A percentile compares a stretch with the other conserved stretches of the same genome.
Conservation (phyloP, 2,888 invertebrate species). For the Stenolophus ochropezus region DNA sequence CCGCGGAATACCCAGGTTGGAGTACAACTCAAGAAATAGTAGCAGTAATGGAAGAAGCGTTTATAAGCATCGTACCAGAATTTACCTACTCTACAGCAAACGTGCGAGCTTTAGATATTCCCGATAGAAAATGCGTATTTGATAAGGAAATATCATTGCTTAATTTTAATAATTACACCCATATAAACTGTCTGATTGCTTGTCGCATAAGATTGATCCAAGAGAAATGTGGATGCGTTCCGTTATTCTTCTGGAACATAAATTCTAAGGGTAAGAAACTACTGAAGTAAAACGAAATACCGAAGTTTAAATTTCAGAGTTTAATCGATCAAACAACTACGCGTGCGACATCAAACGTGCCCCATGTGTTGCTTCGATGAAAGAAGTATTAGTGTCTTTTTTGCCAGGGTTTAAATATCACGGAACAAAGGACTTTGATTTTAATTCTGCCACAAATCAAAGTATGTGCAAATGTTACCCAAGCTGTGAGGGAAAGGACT, state of each 20-base stretch:
- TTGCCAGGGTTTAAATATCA: conserved; percentile 70
- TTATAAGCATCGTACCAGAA: conserved; percentile 79
- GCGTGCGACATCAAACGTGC: conserved; percentile 68
- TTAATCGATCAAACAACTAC: conserved; percentile 1
- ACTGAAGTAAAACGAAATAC: background rate
- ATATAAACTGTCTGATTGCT: conserved; percentile 80
- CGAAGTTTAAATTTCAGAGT: conserved; percentile 54
- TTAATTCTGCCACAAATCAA: conserved; percentile 51
- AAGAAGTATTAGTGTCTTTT: conserved; percentile 68
- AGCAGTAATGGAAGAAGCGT: conserved; percentile 76
- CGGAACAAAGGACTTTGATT: conserved; percentile 42
- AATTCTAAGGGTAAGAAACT: conserved; percentile 68
- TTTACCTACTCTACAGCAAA: conserved; percentile 78
- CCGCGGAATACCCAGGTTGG: conserved; percentile 79
- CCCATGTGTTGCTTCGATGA: conserved; percentile 72
- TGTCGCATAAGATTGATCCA: conserved; percentile 74
- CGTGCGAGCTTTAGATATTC: conserved; percentile 73
- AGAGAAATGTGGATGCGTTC: conserved; percentile 77
- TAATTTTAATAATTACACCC: conserved; percentile 75
- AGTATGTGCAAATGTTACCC: conserved; percentile 76
- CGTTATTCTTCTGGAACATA: conserved; percentile 74
- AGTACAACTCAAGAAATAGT: conserved; percentile 78
- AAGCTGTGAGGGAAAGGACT: conserved; percentile 79
- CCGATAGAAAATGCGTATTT: conserved; percentile 78
- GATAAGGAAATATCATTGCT: conserved; percentile 74